These are phyloP conservation scores for Chrysolina oricalcia DNA, from an alignment of 2,888 invertebrate species.

Conservation along the genomic window DNA sequence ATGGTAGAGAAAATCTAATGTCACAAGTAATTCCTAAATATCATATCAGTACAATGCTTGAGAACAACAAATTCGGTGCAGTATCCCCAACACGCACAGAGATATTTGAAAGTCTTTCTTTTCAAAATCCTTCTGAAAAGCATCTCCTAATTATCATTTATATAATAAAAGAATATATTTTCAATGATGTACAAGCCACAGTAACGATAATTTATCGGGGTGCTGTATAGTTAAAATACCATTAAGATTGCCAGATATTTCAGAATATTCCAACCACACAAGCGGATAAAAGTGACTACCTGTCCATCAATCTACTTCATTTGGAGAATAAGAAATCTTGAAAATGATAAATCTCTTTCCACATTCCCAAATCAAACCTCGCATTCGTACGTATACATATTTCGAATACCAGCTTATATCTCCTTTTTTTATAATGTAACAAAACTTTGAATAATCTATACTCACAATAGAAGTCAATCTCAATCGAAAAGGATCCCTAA, in stretches of 20 bases:
- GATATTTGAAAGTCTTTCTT: not conserved
- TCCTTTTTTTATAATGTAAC: slow-evolving; percentile 58
- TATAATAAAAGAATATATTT: not conserved
- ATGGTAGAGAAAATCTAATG: too few relatives aligned
- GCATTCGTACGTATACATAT: slow-evolving; percentile 51
- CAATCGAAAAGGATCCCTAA: slow-evolving; percentile 62
- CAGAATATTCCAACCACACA: slow-evolving; percentile 50
- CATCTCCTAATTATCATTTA: not conserved
- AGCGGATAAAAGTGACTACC: slow-evolving; percentile 49
- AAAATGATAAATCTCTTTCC: slow-evolving; percentile 57
- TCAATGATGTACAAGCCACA: not conserved
- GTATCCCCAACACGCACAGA: not conserved
- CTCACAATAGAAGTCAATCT: slow-evolving; percentile 58
- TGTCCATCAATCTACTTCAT: slow-evolving; percentile 62
- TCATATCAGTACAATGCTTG: too few relatives aligned
- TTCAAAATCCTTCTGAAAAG: not conserved
- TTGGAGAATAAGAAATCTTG: slow-evolving; percentile 54
- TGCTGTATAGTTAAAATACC: slow-evolving; percentile 38
- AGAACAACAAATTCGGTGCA: too few relatives aligned
- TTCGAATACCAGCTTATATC: slow-evolving; percentile 52
- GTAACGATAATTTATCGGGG: slow-evolving; percentile 34
- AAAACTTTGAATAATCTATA: slow-evolving; percentile 63
- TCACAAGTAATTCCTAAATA: too few relatives aligned
- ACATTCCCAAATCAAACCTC: slow-evolving; percentile 58
- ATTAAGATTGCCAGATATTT: slow-evolving; percentile 53